Percentiles rank a stretch among this genome's conserved stretches.
These are phyloP conservation scores for Andrena camellia DNA, from an alignment of 2,888 invertebrate genomes.

Conservation along the genomic window DNA sequence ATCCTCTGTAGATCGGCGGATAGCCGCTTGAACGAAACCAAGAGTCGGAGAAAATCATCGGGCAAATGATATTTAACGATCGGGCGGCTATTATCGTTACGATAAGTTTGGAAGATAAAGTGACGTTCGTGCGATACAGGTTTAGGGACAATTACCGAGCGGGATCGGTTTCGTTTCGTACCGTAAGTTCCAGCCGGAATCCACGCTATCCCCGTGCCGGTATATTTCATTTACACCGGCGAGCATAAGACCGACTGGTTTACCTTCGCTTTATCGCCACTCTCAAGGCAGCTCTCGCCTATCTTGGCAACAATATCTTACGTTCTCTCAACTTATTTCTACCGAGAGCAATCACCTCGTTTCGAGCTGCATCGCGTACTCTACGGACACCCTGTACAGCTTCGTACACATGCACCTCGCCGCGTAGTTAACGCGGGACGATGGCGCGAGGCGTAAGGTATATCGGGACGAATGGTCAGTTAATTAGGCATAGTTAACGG, in stretches of 20 bases:
- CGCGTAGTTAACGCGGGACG: background rate
- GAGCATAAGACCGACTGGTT: conserved; percentile 28
- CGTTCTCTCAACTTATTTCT: no score
- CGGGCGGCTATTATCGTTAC: background rate
- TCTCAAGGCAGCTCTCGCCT: conserved; percentile 3
- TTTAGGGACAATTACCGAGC: no score
- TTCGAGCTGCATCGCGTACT: background rate
- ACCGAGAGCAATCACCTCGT: background rate
- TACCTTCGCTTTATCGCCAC: conserved; percentile 39
- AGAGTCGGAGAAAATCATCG: conserved; percentile 1
- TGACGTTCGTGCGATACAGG: background rate
- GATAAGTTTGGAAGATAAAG: background rate
- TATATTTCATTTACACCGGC: conserved; percentile 1
- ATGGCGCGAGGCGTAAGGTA: background rate
- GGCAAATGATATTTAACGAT: background rate
- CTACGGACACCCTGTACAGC: background rate
- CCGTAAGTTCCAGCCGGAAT: background rate
- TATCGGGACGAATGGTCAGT: conserved; percentile 47
- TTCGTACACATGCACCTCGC: background rate
- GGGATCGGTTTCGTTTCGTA: background rate
- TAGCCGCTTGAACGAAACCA: background rate
- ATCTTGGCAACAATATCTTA: background rate
- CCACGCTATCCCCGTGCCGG: background rate
- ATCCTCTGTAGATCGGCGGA: background rate
- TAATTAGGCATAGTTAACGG: conserved; percentile 71